Percentiles rank a stretch among this genome's conserved stretches.
Evolutionary conservation across 2,797 vertebrate genomes (phyloP).

Genomic region (Rachycentron canadum): DNA sequence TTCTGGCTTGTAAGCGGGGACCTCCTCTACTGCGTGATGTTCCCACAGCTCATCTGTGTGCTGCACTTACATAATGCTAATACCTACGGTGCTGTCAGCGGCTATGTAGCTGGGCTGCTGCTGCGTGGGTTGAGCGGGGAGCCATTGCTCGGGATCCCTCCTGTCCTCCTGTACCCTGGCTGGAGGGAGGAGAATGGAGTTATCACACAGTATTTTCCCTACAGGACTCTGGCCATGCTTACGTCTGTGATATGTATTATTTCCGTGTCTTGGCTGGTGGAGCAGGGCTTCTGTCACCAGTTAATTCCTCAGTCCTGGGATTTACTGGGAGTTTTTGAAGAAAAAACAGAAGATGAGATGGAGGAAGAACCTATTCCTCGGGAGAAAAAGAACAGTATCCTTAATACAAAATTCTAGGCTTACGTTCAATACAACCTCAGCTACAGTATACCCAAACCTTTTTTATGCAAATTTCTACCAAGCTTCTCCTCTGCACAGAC

Average conservation of each 20-base stretch:
- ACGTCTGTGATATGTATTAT: slow-evolving; percentile 67
- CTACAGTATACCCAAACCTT: slow-evolving; percentile 26
- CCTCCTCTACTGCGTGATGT: slow-evolving; percentile 81
- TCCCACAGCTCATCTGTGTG: slow-evolving; percentile 84
- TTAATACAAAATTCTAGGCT: slow-evolving; percentile 51
- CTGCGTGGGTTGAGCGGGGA: slow-evolving; percentile 82
- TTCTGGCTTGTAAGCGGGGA: slow-evolving; percentile 84
- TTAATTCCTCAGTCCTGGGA: slow-evolving; percentile 83
- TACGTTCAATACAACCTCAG: slow-evolving; percentile 19
- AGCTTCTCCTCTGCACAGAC: slow-evolving; percentile 27
- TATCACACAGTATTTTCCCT: slow-evolving; percentile 82
- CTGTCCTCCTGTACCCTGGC: slow-evolving; percentile 76
- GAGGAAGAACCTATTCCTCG: slow-evolving; percentile 7
- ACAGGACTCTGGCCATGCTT: slow-evolving; percentile 82
- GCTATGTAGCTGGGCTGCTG: slow-evolving; percentile 75
- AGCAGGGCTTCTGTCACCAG: slow-evolving; percentile 72
- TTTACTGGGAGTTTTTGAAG: slow-evolving; percentile 68
- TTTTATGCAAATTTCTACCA: slow-evolving; percentile 47
- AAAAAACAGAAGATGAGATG: slow-evolving; percentile 18
- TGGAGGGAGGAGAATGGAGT: slow-evolving; percentile 68
- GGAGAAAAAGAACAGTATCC: slow-evolving; percentile 30
- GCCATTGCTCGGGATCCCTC: slow-evolving; percentile 73
- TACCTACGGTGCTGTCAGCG: slow-evolving; percentile 75
- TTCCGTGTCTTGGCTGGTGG: slow-evolving; percentile 70
- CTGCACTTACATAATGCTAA: slow-evolving; percentile 77